These are phyloP conservation scores for Anisognathus igniventris DNA, from an alignment of 2,797 vertebrate genomes.

Conservation along the genomic window DNA sequence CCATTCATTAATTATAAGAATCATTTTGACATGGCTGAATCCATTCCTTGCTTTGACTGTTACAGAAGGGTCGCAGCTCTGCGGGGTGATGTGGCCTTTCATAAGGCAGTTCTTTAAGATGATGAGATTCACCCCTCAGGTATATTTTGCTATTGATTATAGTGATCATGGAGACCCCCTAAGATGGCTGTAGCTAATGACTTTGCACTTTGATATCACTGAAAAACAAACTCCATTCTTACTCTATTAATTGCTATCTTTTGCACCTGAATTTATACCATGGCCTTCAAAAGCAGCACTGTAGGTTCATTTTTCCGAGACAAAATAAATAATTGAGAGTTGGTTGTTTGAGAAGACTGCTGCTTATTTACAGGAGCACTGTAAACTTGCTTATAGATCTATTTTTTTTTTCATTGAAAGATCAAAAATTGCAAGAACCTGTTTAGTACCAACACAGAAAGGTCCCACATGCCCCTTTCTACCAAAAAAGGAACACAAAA, in stretches of 20 bases:
- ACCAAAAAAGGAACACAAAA: not conserved
- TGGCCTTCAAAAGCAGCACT: not conserved
- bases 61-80: not conserved
- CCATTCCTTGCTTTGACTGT: not conserved
- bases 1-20: not conserved
- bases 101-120: not conserved
- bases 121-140: not conserved
- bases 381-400: not conserved
- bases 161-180: not conserved
- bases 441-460: not conserved
- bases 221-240: not conserved
- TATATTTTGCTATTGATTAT: not conserved
- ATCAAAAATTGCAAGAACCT: not conserved
- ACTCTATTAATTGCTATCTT: not conserved
- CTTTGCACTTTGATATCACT: not conserved
- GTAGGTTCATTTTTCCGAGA: not conserved
- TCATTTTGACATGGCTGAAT: not conserved
- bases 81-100: not conserved
- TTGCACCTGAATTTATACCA: not conserved
- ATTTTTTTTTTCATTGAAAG: not conserved
- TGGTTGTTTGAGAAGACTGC: not conserved
- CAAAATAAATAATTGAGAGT: not conserved
- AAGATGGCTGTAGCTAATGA: not conserved
- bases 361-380: not conserved
- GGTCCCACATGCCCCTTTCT: accelerated